Conservation (phyloP, 2,797 vertebrate genomes). For the Holocentrus rufus region DNA sequence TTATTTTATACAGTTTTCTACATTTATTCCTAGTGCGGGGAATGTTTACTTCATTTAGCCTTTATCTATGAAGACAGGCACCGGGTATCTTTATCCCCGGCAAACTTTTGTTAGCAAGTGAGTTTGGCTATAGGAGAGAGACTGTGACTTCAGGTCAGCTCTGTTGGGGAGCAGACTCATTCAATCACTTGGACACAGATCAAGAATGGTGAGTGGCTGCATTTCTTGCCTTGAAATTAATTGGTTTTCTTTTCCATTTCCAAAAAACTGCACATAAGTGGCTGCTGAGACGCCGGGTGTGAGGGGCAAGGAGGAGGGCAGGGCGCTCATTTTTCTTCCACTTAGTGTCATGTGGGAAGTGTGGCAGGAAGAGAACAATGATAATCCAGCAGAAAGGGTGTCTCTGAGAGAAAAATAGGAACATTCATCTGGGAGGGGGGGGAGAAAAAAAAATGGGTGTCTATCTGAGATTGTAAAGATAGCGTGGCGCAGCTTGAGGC, state of each 20-base stretch:
- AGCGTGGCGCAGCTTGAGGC: constrained; percentile 52
- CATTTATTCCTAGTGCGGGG: constrained; percentile 22
- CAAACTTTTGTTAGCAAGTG: constrained; percentile 28
- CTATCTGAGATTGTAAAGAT: constrained; percentile 61
- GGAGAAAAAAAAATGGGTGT: constrained; percentile 45
- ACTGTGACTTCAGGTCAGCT: constrained; percentile 64
- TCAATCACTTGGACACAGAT: constrained; percentile 69
- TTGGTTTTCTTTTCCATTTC: constrained; percentile 63
- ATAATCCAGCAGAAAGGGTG: constrained; percentile 53
- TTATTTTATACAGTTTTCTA: constrained; percentile 22
- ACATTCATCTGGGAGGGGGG: constrained; percentile 41
- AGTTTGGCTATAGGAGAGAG: constrained; percentile 27
- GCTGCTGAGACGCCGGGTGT: constrained; percentile 25
- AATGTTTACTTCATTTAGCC: constrained; percentile 61
- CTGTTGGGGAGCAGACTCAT: constrained; percentile 50
- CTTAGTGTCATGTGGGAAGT: constrained; percentile 40
- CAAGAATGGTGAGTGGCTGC: constrained; percentile 51
- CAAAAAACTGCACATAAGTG: constrained; percentile 49
- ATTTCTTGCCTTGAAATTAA: constrained; percentile 69
- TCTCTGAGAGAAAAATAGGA: constrained; percentile 31
- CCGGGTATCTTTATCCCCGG: constrained; percentile 42
- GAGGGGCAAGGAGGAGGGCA: constrained; percentile 34
- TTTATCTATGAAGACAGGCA: constrained; percentile 64
- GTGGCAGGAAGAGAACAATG: constrained; percentile 54
- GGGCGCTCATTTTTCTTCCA: constrained; percentile 65